A percentile compares a stretch with the other conserved stretches of the same genome.
These are phyloP conservation scores for Carassius gibelio DNA, from an alignment of 2,113 vertebrate species.

Conservation along the genomic window DNA sequence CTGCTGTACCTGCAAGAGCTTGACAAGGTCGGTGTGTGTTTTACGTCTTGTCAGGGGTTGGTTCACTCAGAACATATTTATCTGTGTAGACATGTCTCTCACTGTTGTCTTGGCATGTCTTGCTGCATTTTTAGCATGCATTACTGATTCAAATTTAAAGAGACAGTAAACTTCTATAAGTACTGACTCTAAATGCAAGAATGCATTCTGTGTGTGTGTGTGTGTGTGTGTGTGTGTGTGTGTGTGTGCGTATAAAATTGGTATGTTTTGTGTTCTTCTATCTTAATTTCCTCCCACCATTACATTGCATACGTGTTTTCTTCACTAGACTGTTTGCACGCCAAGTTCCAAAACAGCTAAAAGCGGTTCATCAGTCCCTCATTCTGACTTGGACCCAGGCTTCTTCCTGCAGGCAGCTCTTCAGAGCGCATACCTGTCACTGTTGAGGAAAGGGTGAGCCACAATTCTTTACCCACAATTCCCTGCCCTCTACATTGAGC, in stretches of 20 bases:
- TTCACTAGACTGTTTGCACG: slow-evolving; percentile 75
- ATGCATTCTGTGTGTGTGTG: background rate
- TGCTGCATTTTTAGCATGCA: background rate
- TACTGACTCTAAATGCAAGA: background rate
- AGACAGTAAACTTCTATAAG: background rate
- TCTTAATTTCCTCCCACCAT: background rate
- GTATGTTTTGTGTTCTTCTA: background rate
- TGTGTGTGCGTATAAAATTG: background rate
- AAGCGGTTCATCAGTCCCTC: slow-evolving; percentile 50
- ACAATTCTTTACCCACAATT: background rate
- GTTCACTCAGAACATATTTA: background rate
- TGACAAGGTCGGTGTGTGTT: slow-evolving; percentile 82
- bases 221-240: background rate
- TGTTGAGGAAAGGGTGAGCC: slow-evolving; percentile 92
- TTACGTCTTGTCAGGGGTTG: too few species aligned
- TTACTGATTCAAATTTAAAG: background rate
- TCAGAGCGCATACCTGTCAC: slow-evolving; percentile 90
- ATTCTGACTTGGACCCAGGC: slow-evolving; percentile 83
- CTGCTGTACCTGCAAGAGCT: slow-evolving; percentile 92
- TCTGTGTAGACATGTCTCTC: background rate
- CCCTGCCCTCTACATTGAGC: background rate
- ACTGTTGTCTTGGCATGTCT: background rate
- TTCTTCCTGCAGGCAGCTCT: slow-evolving; percentile 95
- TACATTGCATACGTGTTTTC: background rate
- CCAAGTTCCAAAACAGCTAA: slow-evolving; percentile 80